phyloP scores from a whole-genome alignment of 1,140 invertebrate genomes.

The Trinorchestia longiramus region DNA sequence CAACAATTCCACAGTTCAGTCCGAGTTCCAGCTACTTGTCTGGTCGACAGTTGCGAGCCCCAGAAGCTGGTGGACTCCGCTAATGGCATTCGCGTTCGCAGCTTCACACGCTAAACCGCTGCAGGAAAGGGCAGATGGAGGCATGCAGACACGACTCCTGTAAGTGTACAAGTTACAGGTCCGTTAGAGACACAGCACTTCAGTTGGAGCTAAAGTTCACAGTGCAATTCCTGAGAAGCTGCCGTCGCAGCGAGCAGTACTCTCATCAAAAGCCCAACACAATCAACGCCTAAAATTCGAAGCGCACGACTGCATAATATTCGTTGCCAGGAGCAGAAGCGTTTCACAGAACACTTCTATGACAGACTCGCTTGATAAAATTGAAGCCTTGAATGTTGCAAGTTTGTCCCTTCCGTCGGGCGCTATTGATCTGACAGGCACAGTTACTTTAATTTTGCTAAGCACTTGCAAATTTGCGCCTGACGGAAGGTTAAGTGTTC shows the following conservation, averaged over 20 bases:
- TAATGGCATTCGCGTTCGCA: too few relatives aligned
- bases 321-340: not conserved
- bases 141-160: not conserved
- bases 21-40: too few relatives aligned
- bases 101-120: not conserved
- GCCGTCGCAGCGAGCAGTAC: not conserved
- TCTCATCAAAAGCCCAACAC: not conserved
- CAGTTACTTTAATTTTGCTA: too few relatives aligned
- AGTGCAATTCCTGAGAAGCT: not conserved
- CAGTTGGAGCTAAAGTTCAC: not conserved
- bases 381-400: not conserved
- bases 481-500: not conserved
- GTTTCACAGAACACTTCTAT: not conserved
- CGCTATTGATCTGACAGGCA: too few relatives aligned
- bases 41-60: too few relatives aligned
- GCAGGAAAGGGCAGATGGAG: not conserved
- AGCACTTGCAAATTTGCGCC: too few relatives aligned
- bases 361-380: not conserved
- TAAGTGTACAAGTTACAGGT: not conserved
- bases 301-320: not conserved
- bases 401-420: too few relatives aligned
- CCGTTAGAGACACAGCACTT: not conserved
- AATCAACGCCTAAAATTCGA: slow-evolving; percentile 1
- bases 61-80: too few relatives aligned
- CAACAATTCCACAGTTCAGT: too few relatives aligned